Percentiles rank a stretch among this genome's conserved stretches.
phyloP scores from a whole-genome alignment of 2,113 vertebrate genomes.

The Semnornis frantzii region DNA sequence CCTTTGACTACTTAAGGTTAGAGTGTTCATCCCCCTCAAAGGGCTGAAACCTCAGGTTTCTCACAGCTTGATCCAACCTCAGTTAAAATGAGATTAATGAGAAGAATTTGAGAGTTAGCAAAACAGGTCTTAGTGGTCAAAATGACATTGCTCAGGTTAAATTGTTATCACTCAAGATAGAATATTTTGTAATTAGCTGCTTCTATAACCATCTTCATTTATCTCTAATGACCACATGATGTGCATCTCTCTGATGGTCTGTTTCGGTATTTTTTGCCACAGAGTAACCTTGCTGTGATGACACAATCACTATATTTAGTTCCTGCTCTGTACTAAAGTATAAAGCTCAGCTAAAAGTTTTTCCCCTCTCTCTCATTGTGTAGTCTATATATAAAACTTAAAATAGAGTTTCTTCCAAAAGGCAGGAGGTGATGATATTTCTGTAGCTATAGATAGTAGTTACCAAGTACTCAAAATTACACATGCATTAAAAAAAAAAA shows the following conservation, averaged over 20 bases:
- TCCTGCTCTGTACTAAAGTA: not conserved
- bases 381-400: slow-evolving; percentile 32
- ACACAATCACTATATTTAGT: not conserved
- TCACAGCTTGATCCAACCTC: not conserved
- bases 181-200: not conserved
- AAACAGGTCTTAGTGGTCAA: not conserved
- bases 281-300: slow-evolving; percentile 13
- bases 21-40: not conserved
- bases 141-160: not conserved
- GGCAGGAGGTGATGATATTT: slow-evolving; percentile 33
- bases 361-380: not conserved
- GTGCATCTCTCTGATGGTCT: not conserved
- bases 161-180: not conserved
- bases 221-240: not conserved
- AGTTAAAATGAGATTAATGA: not conserved
- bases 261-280: not conserved
- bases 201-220: not conserved
- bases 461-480: slow-evolving; percentile 31
- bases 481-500: slow-evolving; percentile 13
- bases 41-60: not conserved
- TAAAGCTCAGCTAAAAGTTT: not conserved
- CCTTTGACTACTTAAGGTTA: not conserved
- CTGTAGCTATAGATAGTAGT: slow-evolving; percentile 45
- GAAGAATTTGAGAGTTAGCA: not conserved
- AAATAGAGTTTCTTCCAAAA: slow-evolving; percentile 3